Evolutionary conservation across 1,140 invertebrate species (phyloP).

Genomic region (Leptonema lineaticorne): DNA sequence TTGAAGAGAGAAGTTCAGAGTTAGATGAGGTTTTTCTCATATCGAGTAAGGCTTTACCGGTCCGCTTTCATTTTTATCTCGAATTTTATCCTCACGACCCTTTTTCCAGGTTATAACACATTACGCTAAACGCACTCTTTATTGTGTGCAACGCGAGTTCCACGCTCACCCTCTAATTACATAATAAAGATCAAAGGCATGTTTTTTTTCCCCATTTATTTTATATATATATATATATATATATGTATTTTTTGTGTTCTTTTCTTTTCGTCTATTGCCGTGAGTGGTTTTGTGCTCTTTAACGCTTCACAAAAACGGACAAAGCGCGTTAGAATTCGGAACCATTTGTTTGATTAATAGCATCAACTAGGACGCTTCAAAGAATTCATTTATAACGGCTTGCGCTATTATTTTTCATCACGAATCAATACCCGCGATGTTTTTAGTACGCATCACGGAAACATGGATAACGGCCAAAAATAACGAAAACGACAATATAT

Average conservation of each 20-base stretch:
- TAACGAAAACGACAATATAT: background rate
- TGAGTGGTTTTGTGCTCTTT: background rate
- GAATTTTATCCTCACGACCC: background rate
- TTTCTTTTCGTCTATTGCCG: background rate
- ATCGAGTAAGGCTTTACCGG: background rate
- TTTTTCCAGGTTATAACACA: conserved; percentile 20
- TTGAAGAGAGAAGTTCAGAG: background rate
- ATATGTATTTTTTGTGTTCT: background rate
- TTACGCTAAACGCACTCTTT: conserved; percentile 19
- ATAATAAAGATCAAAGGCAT: conserved; percentile 27
- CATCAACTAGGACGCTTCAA: conserved; percentile 1
- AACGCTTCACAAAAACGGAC: background rate
- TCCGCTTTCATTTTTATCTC: background rate
- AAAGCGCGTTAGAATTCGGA: conserved; percentile 9
- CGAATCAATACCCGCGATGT: background rate
- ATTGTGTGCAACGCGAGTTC: conserved; percentile 1
- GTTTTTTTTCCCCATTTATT: background rate
- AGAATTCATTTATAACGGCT: conserved; percentile 22
- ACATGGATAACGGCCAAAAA: background rate
- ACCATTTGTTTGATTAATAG: conserved; percentile 30
- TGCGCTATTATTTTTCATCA: conserved; percentile 23
- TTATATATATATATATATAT: background rate
- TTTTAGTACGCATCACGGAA: background rate
- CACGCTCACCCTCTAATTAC: conserved; percentile 20
- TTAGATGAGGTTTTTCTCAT: conserved; percentile 5